Conservation (phyloP, 1,140 invertebrate genomes). For the Euura saliciscinereae region DNA sequence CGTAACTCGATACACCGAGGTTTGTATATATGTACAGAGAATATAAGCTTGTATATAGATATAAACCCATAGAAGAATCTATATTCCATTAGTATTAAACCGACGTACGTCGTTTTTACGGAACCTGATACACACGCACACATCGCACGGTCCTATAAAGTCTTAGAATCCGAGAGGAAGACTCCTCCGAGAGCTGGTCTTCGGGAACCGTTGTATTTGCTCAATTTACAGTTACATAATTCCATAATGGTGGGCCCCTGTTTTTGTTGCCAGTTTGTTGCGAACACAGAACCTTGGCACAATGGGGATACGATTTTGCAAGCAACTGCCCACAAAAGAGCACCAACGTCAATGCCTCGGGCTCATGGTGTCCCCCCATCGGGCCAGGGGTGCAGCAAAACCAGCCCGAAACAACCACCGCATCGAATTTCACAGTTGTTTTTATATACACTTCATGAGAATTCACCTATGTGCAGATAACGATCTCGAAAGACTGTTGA, state of each 20-base stretch:
- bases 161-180: not conserved
- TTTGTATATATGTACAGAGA: not conserved
- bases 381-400: not conserved
- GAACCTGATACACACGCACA: not conserved
- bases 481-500: too few species aligned
- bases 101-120: not conserved
- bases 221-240: conserved; percentile 7
- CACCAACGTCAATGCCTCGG: not conserved
- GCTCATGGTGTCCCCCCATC: not conserved
- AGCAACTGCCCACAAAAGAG: conserved; percentile 6
- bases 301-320: not conserved
- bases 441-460: not conserved
- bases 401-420: not conserved
- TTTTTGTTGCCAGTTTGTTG: not conserved
- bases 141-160: not conserved
- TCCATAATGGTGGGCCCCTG: not conserved
- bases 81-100: not conserved
- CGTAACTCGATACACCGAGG: not conserved
- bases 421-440: conserved; percentile 5
- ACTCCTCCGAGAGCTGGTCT: not conserved
- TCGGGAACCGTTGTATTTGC: conserved; percentile 2
- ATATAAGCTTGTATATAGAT: too few species aligned
- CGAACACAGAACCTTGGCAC: not conserved
- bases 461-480: too few species aligned
- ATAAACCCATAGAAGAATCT: not conserved